These are phyloP conservation scores for Zaprionus lachaisei DNA, from an alignment of 1,140 invertebrate species.

Conservation along the genomic window DNA sequence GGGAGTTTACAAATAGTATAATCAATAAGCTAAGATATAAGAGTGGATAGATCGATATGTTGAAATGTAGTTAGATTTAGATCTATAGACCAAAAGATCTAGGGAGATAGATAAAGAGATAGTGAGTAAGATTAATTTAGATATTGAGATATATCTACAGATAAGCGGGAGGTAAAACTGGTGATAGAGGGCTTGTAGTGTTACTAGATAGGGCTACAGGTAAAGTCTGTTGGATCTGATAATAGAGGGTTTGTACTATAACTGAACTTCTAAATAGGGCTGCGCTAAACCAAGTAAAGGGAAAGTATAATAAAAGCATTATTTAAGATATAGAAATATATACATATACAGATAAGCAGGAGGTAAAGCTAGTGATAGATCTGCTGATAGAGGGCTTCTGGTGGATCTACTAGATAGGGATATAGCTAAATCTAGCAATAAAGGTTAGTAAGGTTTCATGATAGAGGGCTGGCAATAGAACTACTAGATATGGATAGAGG, in stretches of 20 bases:
- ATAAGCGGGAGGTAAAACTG: background rate
- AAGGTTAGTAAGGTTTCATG: no score
- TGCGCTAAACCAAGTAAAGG: background rate
- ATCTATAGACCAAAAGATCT: background rate
- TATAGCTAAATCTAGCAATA: no score
- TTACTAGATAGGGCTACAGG: no score
- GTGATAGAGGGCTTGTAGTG: background rate
- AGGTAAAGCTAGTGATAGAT: background rate
- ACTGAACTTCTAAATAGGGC: background rate
- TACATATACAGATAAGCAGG: no score
- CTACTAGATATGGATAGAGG: background rate
- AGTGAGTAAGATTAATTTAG: background rate
- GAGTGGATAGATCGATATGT: background rate
- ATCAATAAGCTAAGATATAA: no score
- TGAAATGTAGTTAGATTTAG: background rate
- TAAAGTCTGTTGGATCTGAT: no score
- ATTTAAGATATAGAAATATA: no score
- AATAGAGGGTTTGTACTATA: background rate
- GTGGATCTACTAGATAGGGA: no score
- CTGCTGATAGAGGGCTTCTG: background rate
- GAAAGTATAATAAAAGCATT: no score
- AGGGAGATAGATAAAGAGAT: background rate
- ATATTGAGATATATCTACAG: background rate
- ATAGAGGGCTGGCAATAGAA: background rate
- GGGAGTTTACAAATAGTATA: no score